Conservation (phyloP, 1,140 invertebrate species). For the Cherax quadricarinatus region DNA sequence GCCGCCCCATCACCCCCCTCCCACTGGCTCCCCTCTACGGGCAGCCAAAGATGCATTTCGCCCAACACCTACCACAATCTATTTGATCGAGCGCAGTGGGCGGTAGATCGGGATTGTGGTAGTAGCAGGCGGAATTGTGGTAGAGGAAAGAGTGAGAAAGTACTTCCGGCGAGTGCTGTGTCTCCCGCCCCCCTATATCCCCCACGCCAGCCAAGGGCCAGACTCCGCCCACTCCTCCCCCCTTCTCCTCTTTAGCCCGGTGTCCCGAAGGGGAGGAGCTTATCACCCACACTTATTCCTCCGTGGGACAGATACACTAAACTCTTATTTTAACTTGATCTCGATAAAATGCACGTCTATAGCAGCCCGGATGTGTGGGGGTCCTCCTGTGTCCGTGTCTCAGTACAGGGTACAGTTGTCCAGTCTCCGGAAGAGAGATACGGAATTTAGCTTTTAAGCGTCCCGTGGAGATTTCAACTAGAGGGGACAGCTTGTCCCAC, state of each 20-base stretch:
- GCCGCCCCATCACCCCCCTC: constrained; percentile 34
- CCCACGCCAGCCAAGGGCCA: background rate
- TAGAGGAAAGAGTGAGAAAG: constrained; percentile 42
- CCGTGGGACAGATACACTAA: background rate
- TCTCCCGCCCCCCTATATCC: background rate
- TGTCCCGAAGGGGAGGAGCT: constrained; percentile 63
- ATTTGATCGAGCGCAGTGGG: background rate
- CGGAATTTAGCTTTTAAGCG: background rate
- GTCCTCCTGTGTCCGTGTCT: no score
- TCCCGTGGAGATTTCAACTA: background rate
- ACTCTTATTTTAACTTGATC: constrained; percentile 4
- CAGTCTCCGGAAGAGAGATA: no score
- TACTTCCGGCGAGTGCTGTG: constrained; percentile 43
- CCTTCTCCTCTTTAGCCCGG: constrained; percentile 2
- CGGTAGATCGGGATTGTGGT: background rate
- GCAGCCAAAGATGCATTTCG: background rate
- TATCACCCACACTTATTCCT: constrained; percentile 43
- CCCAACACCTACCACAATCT: background rate
- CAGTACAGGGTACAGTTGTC: no score
- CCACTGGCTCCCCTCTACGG: background rate
- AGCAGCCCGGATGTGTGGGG: no score
- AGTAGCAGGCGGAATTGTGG: background rate
- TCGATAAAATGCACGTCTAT: background rate
- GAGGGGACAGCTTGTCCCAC: background rate
- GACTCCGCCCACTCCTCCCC: constrained; percentile 34